Evolutionary conservation across 2,797 vertebrate species (phyloP).

Genomic region (Anguilla anguilla): DNA sequence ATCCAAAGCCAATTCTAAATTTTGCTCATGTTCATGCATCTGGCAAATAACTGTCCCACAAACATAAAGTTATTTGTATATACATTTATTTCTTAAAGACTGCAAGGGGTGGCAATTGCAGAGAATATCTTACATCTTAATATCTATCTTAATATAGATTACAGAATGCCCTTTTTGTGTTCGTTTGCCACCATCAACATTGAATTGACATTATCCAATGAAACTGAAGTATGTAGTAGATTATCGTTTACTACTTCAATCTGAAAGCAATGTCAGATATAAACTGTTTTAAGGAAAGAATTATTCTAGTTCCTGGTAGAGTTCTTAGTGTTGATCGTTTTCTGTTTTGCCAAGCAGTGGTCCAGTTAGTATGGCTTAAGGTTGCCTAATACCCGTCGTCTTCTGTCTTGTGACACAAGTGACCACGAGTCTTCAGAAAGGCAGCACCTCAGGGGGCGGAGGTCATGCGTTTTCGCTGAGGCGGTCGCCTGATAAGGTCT

Average conservation of each 20-base stretch:
- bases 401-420: slow-evolving; percentile 40
- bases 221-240: not conserved
- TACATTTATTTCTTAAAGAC: not conserved
- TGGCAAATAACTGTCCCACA: not conserved
- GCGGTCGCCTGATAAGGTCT: slow-evolving; percentile 37
- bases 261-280: not conserved
- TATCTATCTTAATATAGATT: not conserved
- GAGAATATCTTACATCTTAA: not conserved
- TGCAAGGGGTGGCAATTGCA: not conserved
- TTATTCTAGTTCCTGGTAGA: not conserved
- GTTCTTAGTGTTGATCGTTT: slow-evolving; percentile 63
- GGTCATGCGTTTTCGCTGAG: slow-evolving; percentile 49
- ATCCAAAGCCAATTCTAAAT: not conserved
- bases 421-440: not conserved
- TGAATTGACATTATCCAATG: not conserved
- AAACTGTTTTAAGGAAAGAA: not conserved
- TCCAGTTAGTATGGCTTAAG: slow-evolving; percentile 62
- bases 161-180: not conserved
- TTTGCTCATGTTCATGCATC: not conserved
- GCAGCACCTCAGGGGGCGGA: slow-evolving; percentile 43
- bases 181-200: not conserved
- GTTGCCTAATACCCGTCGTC: slow-evolving; percentile 64
- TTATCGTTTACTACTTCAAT: not conserved
- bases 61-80: not conserved
- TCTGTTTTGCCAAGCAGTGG: slow-evolving; percentile 48